Evolutionary conservation across 2,113 vertebrate species (phyloP).

Genomic region (Muntiacus reevesi): DNA sequence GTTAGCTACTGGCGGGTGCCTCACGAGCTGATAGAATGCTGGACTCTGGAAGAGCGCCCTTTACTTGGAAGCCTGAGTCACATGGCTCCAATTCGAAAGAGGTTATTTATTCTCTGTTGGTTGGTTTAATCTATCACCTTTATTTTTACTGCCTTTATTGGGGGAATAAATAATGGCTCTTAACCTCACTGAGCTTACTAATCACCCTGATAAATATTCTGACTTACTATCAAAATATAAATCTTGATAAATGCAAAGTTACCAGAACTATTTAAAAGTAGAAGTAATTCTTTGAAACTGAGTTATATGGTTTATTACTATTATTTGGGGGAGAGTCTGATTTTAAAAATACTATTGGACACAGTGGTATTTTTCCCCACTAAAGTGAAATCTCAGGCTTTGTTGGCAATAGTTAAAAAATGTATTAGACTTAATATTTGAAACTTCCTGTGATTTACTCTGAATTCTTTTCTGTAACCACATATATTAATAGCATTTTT

Average conservation of each 20-base stretch:
- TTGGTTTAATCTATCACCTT: background rate
- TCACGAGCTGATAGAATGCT: conserved; percentile 81
- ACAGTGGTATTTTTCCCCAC: background rate
- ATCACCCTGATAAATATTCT: background rate
- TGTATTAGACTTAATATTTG: background rate
- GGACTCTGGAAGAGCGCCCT: conserved; percentile 82
- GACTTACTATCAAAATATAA: background rate
- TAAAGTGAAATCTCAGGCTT: background rate
- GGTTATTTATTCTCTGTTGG: conserved; percentile 58
- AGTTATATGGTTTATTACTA: background rate
- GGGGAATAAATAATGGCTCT: background rate
- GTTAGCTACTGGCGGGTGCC: conserved; percentile 84
- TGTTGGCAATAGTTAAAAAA: background rate
- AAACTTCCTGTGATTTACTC: background rate
- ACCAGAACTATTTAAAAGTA: background rate
- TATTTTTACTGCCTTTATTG: background rate
- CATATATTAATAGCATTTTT: background rate
- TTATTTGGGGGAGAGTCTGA: background rate
- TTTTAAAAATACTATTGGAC: background rate
- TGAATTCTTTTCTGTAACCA: background rate
- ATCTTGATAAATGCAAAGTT: background rate
- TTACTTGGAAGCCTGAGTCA: conserved; percentile 76
- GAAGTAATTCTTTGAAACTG: background rate
- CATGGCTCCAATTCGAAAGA: conserved; percentile 78
- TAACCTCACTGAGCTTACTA: background rate